Conservation (phyloP, 2,888 invertebrate genomes). For the Brenthis daphne region DNA sequence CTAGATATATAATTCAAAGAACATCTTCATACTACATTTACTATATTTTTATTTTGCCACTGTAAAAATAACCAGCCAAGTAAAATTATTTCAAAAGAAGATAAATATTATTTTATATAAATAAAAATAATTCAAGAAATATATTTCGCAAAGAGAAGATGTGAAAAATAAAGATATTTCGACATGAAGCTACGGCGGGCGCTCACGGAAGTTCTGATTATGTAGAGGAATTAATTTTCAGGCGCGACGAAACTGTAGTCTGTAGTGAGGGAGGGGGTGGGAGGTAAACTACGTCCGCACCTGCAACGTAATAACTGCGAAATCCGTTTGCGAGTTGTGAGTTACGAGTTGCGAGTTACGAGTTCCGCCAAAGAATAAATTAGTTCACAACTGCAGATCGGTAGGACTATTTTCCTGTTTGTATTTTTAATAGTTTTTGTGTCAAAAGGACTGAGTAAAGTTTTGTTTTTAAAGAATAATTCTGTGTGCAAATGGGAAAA, state of each 20-base stretch:
- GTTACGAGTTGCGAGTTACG: slow-evolving; percentile 26
- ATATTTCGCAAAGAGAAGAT: slow-evolving; percentile 12
- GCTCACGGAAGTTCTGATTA: slow-evolving; percentile 79
- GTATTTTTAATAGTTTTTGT: slow-evolving; percentile 34
- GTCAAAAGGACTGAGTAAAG: slow-evolving; percentile 2
- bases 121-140: slow-evolving; percentile 17
- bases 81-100: background rate
- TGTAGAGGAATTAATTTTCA: slow-evolving; percentile 82
- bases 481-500: background rate
- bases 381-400: slow-evolving; percentile 41
- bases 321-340: slow-evolving; percentile 61
- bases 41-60: background rate
- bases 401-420: slow-evolving; percentile 27
- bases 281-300: slow-evolving; percentile 69
- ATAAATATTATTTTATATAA: background rate
- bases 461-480: slow-evolving; percentile 4
- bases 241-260: slow-evolving; percentile 77
- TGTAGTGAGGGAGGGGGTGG: slow-evolving; percentile 50
- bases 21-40: too few species aligned
- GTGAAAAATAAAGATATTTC: slow-evolving; percentile 40
- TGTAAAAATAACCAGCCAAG: background rate
- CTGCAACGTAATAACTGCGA: slow-evolving; percentile 68
- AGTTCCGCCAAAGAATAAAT: slow-evolving; percentile 44
- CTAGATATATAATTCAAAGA: too few species aligned
- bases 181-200: slow-evolving; percentile 62